Evolutionary conservation across 1,140 invertebrate species (phyloP).

Genomic region (Drosophila santomea): DNA sequence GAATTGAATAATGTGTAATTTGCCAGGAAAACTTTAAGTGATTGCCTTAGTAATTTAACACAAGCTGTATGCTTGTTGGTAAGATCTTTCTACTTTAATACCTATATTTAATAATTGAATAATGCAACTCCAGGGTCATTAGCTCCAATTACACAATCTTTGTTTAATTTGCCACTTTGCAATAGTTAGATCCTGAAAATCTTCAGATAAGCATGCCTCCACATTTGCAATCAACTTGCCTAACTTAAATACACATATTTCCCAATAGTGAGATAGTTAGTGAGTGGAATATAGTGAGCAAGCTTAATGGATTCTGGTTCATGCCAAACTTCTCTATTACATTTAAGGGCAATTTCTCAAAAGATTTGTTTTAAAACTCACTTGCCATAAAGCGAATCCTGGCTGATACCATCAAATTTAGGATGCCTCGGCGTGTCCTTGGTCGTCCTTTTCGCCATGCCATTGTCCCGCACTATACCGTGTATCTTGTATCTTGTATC

Average conservation of each 20-base stretch:
- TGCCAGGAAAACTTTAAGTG: neutral
- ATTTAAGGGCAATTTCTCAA: slow-evolving; percentile 21
- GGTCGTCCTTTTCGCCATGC: slow-evolving; percentile 27
- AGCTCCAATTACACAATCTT: too few species aligned
- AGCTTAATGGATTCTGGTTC: neutral
- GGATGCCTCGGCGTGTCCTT: slow-evolving; percentile 30
- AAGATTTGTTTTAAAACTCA: slow-evolving; percentile 37
- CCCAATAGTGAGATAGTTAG: neutral
- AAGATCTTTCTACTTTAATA: too few species aligned
- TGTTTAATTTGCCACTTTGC: too few species aligned
- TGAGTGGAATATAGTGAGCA: neutral
- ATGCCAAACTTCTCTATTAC: slow-evolving; percentile 1
- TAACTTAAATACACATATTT: too few species aligned
- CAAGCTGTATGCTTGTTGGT: neutral
- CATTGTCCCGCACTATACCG: slow-evolving; percentile 45
- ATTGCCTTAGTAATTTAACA: neutral
- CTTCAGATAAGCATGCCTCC: too few species aligned
- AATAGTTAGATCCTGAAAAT: too few species aligned
- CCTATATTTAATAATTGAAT: too few species aligned
- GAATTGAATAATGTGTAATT: neutral
- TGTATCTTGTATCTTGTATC: slow-evolving; percentile 33
- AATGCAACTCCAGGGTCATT: too few species aligned
- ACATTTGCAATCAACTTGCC: too few species aligned
- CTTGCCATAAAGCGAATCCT: slow-evolving; percentile 38
- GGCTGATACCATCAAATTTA: slow-evolving; percentile 32